Conservation (phyloP, 2,797 vertebrate genomes). For the Coregonus sp. region DNA sequence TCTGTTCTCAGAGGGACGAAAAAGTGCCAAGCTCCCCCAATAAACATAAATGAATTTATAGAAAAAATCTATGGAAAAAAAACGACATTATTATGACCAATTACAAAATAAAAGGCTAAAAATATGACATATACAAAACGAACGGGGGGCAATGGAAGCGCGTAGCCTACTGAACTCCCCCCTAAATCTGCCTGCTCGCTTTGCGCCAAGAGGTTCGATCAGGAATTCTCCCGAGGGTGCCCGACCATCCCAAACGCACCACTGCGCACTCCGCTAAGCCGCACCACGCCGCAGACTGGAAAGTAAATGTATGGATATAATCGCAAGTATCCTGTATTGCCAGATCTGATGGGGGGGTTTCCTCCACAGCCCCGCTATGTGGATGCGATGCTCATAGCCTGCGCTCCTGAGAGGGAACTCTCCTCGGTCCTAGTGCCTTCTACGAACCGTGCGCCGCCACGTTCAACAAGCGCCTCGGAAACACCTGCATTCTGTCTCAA, state of each 20-base stretch:
- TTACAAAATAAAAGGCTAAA: conserved; percentile 25
- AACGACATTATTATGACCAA: conserved; percentile 25
- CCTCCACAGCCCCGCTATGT: conserved; percentile 64
- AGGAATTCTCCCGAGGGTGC: conserved; percentile 60
- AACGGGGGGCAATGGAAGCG: conserved; percentile 20
- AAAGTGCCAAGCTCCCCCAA: conserved; percentile 62
- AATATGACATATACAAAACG: conserved; percentile 5
- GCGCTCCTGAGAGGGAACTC: conserved; percentile 54
- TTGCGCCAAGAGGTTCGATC: conserved; percentile 55
- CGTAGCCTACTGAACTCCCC: conserved; percentile 33
- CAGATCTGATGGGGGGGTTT: conserved; percentile 66
- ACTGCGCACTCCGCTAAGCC: conserved; percentile 61
- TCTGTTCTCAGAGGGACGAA: conserved; percentile 45
- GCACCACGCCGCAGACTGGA: conserved; percentile 35
- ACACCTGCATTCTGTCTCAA: conserved; percentile 54
- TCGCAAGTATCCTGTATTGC: conserved; percentile 39
- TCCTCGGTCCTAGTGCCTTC: conserved; percentile 74
- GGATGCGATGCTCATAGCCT: conserved; percentile 57
- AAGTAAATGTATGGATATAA: conserved; percentile 70
- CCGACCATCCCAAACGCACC: conserved; percentile 58
- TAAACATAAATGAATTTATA: conserved; percentile 64
- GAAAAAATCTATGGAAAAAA: not conserved
- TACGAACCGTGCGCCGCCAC: conserved; percentile 24
- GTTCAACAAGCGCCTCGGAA: conserved; percentile 40
- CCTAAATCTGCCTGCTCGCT: conserved; percentile 50